Base-by-base conservation (phyloP, 2,888 invertebrate species). In the Cartodere bifasciata region DNA sequence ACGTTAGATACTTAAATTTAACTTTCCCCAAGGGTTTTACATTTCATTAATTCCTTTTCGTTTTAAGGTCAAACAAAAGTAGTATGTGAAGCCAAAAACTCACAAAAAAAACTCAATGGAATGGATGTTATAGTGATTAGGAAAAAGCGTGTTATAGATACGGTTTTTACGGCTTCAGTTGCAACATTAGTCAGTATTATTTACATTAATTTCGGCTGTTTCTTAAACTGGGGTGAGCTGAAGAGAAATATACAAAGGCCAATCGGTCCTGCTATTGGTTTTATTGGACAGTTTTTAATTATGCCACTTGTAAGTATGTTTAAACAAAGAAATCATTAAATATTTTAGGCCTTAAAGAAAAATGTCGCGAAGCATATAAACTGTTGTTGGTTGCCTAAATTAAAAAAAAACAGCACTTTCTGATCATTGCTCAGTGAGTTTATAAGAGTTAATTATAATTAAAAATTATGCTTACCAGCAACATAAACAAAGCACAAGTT, bases 161-260 rank as follows among this genome's bases (percentile, higher is more conserved):
- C 62, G 7, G 57, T 83, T 4, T 90, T 90, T 50, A 74, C 76
- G 0, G 68, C 65, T 23, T 80, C 82, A 35, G 82, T 90, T 4
- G 78, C 78, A 2, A 60, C 73, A 25, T 67, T 90, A 27, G 77
- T 83, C 22, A 77, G 82, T 0, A 62, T 90, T 28, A 73, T 88
- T 45, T 90, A 86, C 51, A 77, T 91, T 32, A 90, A 90, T 63
- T 90, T 90, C 61, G 90, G 91, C 0, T 87, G 88, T 51, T 86
- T 88, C 0, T 66, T 90, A 55, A 80, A 88, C 52, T 71, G 84
- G 72, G 60, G 65, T 1, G 70, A 75, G 1, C 68, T 87, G 10
- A 68, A 68, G 40, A 61, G 65, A 2, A 78, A 76, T 11, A 41
- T 86, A 2, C 70, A 66, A 38, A 68, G 68, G 37, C 90, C 90